Base-by-base conservation (phyloP, 2,888 invertebrate species). In the Lasioglossum calceatum region DNA sequence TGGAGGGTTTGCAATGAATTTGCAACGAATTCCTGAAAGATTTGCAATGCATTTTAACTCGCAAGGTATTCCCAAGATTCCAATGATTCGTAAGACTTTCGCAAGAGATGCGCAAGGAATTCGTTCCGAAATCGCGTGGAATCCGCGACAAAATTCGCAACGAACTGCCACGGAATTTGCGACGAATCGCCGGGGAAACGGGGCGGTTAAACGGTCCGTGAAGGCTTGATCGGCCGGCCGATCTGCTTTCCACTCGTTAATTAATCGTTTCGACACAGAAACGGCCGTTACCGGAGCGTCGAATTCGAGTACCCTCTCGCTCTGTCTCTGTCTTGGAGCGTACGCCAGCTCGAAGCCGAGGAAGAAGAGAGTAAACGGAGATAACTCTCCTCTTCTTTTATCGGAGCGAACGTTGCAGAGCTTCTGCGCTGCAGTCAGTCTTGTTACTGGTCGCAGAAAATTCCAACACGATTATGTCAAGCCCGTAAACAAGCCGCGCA, bases 381-480 rank as follows among this genome's bases (percentile, higher is more conserved):
- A 70, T 42, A 70, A 70, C 12, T 42, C 70, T 23, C 36, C 4
- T 70, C 23, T 23, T 39, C 23, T 39, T 10, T 32, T 4, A n/a
- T 47, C 16, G 47, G 1, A 71, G 72, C 61, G 54, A 73, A 77
- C 61, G 67, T 44, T 64, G 10, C 8, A 32, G 27, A 67, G 67
- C 3, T 39, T 73, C 67, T n/a, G 76, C 58, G 80, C 4, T 16
- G 58, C 44, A 71, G 39, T 79, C 70, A 23, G 74, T 32, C 61
- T 16, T 32, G 61, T n/a, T 64, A 4, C 61, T 27, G 61, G 16
- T 64, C 27, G 27, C 32, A 77, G 79, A 81, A 73, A 88, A 88
- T 88, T 88, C 88, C 88, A 87, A 74, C 81, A 78, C 79, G 88
- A 88, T 88, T 88, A 82, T 88, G 88, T 88, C 88, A 88, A 88